Evolutionary conservation across 2,888 invertebrate species (phyloP), one percentile per base, ranked within the genome.

Genomic region (Diachrysia chrysitis): DNA sequence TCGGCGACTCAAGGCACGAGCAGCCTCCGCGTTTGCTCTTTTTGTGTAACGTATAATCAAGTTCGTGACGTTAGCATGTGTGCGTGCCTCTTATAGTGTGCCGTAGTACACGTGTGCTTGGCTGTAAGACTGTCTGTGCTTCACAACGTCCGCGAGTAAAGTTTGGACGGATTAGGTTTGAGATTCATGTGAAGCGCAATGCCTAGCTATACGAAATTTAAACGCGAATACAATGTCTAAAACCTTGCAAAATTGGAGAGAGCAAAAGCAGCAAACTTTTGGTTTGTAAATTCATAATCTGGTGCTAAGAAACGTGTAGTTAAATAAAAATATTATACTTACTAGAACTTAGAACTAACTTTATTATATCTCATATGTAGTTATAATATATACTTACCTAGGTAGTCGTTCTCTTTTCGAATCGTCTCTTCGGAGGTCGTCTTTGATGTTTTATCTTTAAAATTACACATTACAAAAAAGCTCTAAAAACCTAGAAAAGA

Each of bases 21-120:
- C 93, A 93, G 94, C 93, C 93, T 93, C 92, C 92, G 88, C 87
- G 90, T 83, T 92, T 93, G 92, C 89, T 94, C 92, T 91, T 94
- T 94, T 95, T 94, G 90, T 93, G 90, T 91, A 91, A 90, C 89
- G 89, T 90, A 85, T 87, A 88, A 89, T 89, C 90, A 89, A 89
- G 88, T 87, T 86, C 82, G 82, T 86, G 79, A 72, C 66, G 81
- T 81, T 75, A 81, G 75, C 74, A 78, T 89, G 89, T 90, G 88
- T 90, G 89, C 70, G 88, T 87, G 79, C 73, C 69, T 83, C 87
- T 79, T 78, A 79, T 78, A 70, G 83, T 83, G 83, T 83, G 81
- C 68, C 55, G 60, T 79, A 77, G 67, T 78, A 86, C 87, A 89
- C 87, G 88, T 90, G 88, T 85, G 88, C 78, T 80, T 61, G 73